Percentiles rank a stretch among this genome's conserved stretches.
These are phyloP conservation scores for Laticauda laticaudata DNA, from an alignment of 2,113 vertebrate genomes.

Conservation along the genomic window DNA sequence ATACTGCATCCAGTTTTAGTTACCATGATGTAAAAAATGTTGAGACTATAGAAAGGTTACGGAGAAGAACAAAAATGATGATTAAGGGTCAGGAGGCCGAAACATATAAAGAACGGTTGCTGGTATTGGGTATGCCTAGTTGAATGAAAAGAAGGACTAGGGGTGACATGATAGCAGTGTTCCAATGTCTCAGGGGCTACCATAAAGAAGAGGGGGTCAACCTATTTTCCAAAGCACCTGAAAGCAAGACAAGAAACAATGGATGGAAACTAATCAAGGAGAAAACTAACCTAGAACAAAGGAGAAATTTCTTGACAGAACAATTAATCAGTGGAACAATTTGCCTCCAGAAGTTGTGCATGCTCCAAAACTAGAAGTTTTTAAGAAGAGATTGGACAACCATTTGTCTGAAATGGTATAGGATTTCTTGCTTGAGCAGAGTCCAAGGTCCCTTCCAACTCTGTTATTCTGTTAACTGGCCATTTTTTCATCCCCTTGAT, in stretches of 20 bases:
- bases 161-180: neutral
- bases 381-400: neutral
- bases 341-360: neutral
- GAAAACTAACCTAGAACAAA: neutral
- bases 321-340: neutral
- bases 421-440: neutral
- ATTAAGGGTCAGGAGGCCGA: neutral
- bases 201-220: neutral
- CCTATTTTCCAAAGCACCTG: neutral
- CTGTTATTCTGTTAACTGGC: neutral
- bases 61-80: neutral
- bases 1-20: neutral
- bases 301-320: neutral
- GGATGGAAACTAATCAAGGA: neutral
- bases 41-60: neutral
- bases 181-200: neutral
- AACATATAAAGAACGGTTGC: neutral
- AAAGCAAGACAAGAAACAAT: neutral
- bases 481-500: neutral
- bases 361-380: neutral
- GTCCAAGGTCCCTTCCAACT: neutral
- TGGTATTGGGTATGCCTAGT: neutral
- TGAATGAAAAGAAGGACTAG: neutral
- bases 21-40: neutral
- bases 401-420: neutral